Base-by-base conservation (phyloP, 2,888 invertebrate genomes). In the Petrolisthes cinctipes region DNA sequence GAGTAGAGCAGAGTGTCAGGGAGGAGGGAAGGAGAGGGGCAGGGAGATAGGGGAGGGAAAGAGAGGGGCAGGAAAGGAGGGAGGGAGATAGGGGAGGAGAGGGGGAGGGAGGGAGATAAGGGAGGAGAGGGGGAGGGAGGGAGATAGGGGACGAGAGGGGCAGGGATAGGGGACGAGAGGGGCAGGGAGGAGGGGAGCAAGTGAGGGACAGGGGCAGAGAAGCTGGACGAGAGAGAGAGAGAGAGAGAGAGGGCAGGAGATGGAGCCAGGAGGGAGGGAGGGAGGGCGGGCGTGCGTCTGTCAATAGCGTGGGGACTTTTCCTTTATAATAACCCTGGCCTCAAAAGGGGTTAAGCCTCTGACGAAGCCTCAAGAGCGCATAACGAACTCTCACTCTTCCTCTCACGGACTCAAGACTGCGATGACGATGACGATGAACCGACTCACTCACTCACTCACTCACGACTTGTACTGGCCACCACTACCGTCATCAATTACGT, bases 261-360 rank as follows among this genome's bases (percentile, higher is more conserved):
- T 5, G 11, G 20, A 54, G 79, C 5, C 17, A 17, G 51, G 51
- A 37, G 0, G 51, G 37, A 7, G 81, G n/a, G 14, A 17, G 66
- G 23, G 1, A 78, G 66, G 17, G 66, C 68, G 82, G 61, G 78
- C 86, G 86, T 86, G 86, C 83, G 86, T 83, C 71, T 71, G 83
- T 86, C 86, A 86, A 86, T 86, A 79, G 86, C 68, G 75, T 51
- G 68, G 82, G 79, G 86, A 86, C 86, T 86, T 86, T 86, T 83
- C 86, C 83, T 79, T 83, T 86, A 83, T 86, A 86, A 86, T 86
- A 86, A 79, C 82, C 83, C 68, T 17, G 17, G 83, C 20, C 86
- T 86, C 86, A 83, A 86, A 86, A 86, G 82, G 86, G 86, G 86
- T 83, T 83, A 86, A 83, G 82, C 83, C 83, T 51, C 83, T 79